phyloP scores from a whole-genome alignment of 53 echinoderm and acorn worm genomes.

The Crossaster papposus region DNA sequence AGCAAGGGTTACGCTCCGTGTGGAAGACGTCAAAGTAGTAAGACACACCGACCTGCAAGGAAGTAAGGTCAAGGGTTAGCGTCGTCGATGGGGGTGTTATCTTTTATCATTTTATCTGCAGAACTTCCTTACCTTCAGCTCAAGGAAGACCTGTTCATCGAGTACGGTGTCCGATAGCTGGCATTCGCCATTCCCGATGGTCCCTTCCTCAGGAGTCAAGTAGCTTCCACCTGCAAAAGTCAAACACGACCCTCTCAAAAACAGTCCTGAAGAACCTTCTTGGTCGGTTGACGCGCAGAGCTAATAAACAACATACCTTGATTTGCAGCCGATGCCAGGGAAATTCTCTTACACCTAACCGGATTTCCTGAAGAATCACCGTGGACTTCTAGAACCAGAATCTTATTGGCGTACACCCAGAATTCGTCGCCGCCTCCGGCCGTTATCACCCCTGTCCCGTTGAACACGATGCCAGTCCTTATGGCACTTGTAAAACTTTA shows the following conservation, averaged over 20 bases:
- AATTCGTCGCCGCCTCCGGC: conserved; percentile 94
- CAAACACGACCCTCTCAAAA: no score
- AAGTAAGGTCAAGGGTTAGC: background rate
- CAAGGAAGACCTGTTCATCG: conserved; percentile 64
- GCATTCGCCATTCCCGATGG: conserved; percentile 80
- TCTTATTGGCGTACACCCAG: conserved; percentile 88
- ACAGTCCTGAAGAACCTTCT: no score
- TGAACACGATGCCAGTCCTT: conserved; percentile 77
- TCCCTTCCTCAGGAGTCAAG: conserved; percentile 78
- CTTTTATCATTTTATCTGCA: no score
- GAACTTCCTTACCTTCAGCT: conserved; percentile 71
- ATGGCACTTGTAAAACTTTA: conserved; percentile 88
- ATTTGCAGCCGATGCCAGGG: conserved; percentile 64
- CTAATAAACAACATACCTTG: conserved; percentile 52
- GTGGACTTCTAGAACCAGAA: conserved; percentile 78
- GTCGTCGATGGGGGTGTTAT: no score
- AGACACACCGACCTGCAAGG: conserved; percentile 66
- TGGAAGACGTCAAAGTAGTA: conserved; percentile 84
- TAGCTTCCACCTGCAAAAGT: conserved; percentile 72
- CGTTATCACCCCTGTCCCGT: conserved; percentile 80
- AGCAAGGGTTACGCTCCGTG: conserved; percentile 82
- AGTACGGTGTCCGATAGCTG: conserved; percentile 61
- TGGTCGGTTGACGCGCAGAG: no score
- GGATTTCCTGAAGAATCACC: conserved; percentile 63
- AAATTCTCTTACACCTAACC: conserved; percentile 75